Percentiles rank a stretch among this genome's conserved stretches.
Evolutionary conservation across 2,797 vertebrate genomes (phyloP).

Genomic region (Cossypha polioptera): DNA sequence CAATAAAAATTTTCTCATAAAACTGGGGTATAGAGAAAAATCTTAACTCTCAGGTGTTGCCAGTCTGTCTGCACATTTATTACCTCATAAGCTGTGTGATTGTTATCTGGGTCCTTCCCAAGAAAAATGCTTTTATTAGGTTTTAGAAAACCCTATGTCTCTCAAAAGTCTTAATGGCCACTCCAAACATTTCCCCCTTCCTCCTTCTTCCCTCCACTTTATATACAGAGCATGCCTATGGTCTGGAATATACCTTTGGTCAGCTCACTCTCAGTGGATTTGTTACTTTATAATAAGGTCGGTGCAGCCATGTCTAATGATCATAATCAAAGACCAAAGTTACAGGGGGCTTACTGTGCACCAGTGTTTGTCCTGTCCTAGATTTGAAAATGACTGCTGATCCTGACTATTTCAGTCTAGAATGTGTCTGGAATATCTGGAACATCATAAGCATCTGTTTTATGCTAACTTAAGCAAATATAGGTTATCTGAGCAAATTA

Average conservation of each 20-base stretch:
- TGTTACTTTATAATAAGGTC: neutral
- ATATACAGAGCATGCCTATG: accelerated
- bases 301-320: accelerated
- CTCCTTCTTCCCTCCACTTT: neutral
- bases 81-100: neutral
- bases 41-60: neutral
- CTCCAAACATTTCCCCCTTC: neutral
- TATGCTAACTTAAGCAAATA: neutral
- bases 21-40: neutral
- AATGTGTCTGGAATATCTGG: neutral
- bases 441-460: neutral
- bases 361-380: neutral
- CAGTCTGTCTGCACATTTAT: neutral
- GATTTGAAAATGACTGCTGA: neutral
- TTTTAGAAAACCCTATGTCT: neutral
- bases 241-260: neutral
- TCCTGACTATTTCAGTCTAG: neutral
- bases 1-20: conserved; percentile 8
- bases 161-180: neutral
- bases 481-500: neutral
- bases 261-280: neutral
- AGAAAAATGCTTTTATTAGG: neutral
- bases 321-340: neutral
- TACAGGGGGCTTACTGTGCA: too few species aligned
- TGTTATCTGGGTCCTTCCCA: neutral